A percentile compares a stretch with the other conserved stretches of the same genome.
Evolutionary conservation across 2,797 vertebrate species (phyloP).

Genomic region (Myotis planiceps): DNA sequence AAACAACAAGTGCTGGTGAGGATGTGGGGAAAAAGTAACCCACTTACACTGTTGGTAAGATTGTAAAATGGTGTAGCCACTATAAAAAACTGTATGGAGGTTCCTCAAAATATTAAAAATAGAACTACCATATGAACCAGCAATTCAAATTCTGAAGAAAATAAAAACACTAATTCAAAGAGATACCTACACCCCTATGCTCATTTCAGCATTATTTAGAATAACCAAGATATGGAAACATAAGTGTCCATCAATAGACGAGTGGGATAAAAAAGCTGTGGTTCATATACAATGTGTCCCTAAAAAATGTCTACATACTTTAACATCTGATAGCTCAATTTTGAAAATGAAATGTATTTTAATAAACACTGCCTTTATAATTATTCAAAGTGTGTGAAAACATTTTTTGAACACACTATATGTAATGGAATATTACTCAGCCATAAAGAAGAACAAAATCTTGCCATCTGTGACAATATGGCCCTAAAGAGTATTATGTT

Average conservation of each 20-base stretch:
- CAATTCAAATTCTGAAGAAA: background rate
- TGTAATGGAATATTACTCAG: background rate
- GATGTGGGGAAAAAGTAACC: background rate
- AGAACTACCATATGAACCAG: background rate
- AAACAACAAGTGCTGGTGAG: background rate
- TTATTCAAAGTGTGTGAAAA: too few relatives aligned
- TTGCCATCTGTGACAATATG: background rate
- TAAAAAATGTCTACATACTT: too few relatives aligned
- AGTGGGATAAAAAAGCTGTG: background rate
- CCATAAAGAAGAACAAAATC: background rate
- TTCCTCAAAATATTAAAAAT: background rate
- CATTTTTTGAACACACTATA: too few relatives aligned
- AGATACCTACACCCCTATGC: background rate
- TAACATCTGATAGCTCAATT: too few relatives aligned
- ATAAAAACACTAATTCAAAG: background rate
- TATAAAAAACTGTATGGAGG: background rate
- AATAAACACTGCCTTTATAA: too few relatives aligned
- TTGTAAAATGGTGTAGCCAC: background rate
- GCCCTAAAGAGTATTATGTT: background rate
- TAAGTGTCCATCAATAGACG: too few relatives aligned
- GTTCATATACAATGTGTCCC: too few relatives aligned
- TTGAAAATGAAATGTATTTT: too few relatives aligned
- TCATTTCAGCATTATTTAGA: background rate
- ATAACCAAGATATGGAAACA: background rate
- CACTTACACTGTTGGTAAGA: too few relatives aligned